Percentiles rank a stretch among this genome's conserved stretches.
Conservation (phyloP, 2,113 vertebrate genomes). For the Dicaeum eximium region DNA sequence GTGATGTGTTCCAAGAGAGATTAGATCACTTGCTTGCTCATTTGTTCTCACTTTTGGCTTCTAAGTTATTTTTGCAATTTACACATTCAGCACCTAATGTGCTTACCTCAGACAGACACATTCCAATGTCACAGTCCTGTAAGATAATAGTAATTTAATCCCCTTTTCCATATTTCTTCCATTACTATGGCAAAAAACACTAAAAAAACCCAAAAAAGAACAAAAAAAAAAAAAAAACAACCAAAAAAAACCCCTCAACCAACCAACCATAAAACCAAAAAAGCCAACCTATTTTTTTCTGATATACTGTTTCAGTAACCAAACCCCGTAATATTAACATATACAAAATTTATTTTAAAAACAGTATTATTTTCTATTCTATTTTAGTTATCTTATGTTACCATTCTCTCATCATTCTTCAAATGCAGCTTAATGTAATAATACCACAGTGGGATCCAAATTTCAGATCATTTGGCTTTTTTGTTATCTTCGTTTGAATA, state of each 20-base stretch:
- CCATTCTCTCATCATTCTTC: neutral
- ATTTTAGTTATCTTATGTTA: neutral
- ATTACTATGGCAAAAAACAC: neutral
- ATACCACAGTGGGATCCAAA: neutral
- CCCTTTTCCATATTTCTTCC: neutral
- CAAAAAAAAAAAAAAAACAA: too few relatives aligned
- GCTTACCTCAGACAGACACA: slow-evolving; percentile 13
- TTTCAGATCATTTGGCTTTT: neutral
- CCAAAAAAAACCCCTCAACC: too few relatives aligned
- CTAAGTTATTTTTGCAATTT: slow-evolving; percentile 42
- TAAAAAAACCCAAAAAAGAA: neutral
- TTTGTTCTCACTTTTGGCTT: slow-evolving; percentile 39
- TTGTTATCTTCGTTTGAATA: neutral
- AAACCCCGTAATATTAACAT: neutral
- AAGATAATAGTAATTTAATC: neutral
- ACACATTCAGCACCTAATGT: slow-evolving; percentile 25
- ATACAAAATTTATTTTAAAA: neutral
- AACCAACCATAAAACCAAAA: neutral
- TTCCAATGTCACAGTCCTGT: neutral
- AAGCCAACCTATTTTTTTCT: neutral
- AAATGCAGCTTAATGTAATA: neutral
- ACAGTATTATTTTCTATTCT: neutral
- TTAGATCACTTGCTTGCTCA: slow-evolving; percentile 39
- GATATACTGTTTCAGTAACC: neutral
- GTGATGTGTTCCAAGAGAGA: slow-evolving; percentile 6